A percentile compares a stretch with the other conserved stretches of the same genome.
Conservation (phyloP, 2,113 vertebrate genomes). For the Lamprologus sp. region DNA sequence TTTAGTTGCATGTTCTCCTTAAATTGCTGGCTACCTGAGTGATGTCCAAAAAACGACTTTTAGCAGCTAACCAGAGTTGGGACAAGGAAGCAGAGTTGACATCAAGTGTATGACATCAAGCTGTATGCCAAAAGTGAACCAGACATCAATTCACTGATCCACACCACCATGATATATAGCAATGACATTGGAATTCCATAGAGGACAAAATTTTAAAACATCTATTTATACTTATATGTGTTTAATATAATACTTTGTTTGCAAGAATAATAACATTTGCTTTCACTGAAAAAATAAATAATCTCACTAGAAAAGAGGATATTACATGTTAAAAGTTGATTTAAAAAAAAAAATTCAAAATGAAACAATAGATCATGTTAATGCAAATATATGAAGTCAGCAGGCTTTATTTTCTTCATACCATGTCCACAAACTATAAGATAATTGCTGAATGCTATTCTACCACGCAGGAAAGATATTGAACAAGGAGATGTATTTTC, state of each 20-base stretch:
- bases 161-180: not conserved
- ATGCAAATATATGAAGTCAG: not conserved
- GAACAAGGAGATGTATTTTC: not conserved
- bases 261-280: not conserved
- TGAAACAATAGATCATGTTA: not conserved
- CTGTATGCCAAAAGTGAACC: not conserved
- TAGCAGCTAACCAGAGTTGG: not conserved
- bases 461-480: not conserved
- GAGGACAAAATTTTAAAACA: not conserved
- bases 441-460: not conserved
- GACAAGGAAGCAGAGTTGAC: not conserved
- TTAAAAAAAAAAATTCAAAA: not conserved
- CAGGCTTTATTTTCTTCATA: not conserved
- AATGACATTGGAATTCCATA: not conserved
- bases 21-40: not conserved
- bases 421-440: not conserved
- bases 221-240: not conserved
- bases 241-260: not conserved
- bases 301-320: not conserved
- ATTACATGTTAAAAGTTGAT: not conserved
- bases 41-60: not conserved
- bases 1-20: not conserved
- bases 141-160: not conserved
- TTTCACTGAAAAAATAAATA: not conserved
- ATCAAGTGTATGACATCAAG: not conserved